phyloP scores from a whole-genome alignment of 2,888 invertebrate species.

The Pseudeuparius sepicola region DNA sequence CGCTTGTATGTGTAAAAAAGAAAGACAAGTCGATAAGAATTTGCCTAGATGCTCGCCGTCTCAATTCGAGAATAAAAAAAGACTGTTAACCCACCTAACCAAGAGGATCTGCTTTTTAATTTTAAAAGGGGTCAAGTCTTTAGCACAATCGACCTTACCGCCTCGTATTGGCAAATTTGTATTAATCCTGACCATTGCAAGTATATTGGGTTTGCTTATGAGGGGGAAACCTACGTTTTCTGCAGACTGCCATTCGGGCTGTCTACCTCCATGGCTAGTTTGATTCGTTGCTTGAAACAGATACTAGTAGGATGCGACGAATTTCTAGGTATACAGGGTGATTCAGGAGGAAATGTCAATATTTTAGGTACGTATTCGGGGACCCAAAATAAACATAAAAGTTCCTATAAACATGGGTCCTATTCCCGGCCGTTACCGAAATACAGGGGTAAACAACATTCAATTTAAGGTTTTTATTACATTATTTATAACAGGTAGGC shows the following conservation, averaged over 20 bases:
- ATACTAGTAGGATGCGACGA: conserved; percentile 12
- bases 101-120: conserved; percentile 9
- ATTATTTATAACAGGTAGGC: no score
- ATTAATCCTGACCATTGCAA: conserved; percentile 12
- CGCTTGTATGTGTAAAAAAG: conserved; percentile 17
- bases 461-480: no score
- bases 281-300: conserved; percentile 10
- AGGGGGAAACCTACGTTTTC: conserved; percentile 19
- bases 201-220: conserved; percentile 20
- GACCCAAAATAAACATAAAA: no score
- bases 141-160: conserved; percentile 14
- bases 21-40: conserved; percentile 16
- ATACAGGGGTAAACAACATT: no score
- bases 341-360: no score
- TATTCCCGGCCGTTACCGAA: no score
- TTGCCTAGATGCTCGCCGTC: conserved; percentile 18
- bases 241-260: conserved; percentile 19
- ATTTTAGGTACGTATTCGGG: no score
- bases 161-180: conserved; percentile 20
- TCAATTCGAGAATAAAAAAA: conserved; percentile 15
- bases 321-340: no score
- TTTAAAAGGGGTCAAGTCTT: conserved; percentile 8
- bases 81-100: conserved; percentile 18
- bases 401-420: no score
- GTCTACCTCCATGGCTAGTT: conserved; percentile 12